Evolutionary conservation across 2,888 invertebrate genomes (phyloP), one percentile per base, ranked within the genome.

Genomic region (Miltochrista miniata): DNA sequence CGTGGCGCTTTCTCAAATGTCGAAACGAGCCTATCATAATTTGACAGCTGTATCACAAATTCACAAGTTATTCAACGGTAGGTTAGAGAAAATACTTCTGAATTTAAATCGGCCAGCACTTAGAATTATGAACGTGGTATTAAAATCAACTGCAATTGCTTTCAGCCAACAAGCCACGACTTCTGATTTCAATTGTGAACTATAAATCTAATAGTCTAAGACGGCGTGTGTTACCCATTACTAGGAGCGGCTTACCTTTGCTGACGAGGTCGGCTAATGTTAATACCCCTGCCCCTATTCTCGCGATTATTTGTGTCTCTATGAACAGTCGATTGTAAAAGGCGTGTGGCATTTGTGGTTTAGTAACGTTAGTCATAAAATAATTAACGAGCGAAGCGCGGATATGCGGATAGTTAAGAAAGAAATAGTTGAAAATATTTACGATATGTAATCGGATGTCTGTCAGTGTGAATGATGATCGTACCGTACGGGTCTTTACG

Each of bases 201-300:
- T 62, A 76, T 81, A 77, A 78, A 80, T 79, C 63, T 70, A 57
- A 59, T 57, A 63, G 64, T 65, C 61, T 63, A 65, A 70, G 61
- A 63, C 59, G 66, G 57, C 54, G 43, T 58, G 52, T 51, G 51
- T 49, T 56, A 53, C 56, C 43, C 43, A 30, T 58, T 34, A 51
- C 13, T 70, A 70, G 77, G 72, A 80, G 77, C 72, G 74, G 76
- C 74, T 74, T 73, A 69, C 70, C 70, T 72, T 72, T 73, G 57
- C 72, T 68, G 70, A 69, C 68, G 72, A 73, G 76, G 72, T 76
- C 73, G 72, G 67, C 58, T 75, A 67, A 71, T 70, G 70, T 70
- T 72, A 68, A 68, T 68, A 61, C 56, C 55, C 49, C 48, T 50
- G 56, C 57, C n/a, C n/a, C 18, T 24, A 5, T 24, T 55, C 54